phyloP scores from a whole-genome alignment of 2,113 vertebrate genomes.

The Limnothrissa miodon region DNA sequence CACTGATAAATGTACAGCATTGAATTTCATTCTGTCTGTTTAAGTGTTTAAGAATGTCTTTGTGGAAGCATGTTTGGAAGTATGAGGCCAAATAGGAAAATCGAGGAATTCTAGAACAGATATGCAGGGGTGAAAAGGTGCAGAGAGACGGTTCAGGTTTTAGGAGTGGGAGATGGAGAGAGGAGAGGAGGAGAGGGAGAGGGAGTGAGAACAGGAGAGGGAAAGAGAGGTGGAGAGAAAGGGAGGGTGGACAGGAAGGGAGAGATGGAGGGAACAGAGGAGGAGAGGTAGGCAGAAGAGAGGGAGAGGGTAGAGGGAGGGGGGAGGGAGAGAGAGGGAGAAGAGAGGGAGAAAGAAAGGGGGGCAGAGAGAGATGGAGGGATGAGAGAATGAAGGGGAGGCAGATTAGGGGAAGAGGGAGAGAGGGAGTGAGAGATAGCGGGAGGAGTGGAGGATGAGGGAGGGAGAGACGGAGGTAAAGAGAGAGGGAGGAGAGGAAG shows the following conservation, averaged over 20 bases:
- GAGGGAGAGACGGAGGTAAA: background rate
- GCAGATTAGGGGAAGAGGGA: background rate
- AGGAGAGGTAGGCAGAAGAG: background rate
- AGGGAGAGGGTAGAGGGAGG: no score
- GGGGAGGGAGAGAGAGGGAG: no score
- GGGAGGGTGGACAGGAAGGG: no score
- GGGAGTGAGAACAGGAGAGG: no score
- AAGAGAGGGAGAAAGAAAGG: background rate
- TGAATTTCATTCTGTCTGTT: background rate
- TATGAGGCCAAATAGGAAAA: background rate
- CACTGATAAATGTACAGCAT: background rate
- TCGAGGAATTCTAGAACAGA: background rate
- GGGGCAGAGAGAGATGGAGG: background rate
- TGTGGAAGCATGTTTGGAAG: background rate
- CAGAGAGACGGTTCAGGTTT: background rate
- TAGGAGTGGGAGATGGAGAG: background rate
- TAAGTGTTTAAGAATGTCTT: background rate
- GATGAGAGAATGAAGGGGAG: no score
- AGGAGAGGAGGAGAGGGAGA: no score
- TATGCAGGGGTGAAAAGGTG: background rate
- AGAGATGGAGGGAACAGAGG: background rate
- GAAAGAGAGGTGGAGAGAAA: no score
- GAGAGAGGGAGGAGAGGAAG: background rate
- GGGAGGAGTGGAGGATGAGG: no score
- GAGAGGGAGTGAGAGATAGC: background rate